A percentile compares a stretch with the other conserved stretches of the same genome.
These are phyloP conservation scores for Schizopygopsis pylzovi DNA, from an alignment of 2,797 vertebrate species.

Conservation along the genomic window DNA sequence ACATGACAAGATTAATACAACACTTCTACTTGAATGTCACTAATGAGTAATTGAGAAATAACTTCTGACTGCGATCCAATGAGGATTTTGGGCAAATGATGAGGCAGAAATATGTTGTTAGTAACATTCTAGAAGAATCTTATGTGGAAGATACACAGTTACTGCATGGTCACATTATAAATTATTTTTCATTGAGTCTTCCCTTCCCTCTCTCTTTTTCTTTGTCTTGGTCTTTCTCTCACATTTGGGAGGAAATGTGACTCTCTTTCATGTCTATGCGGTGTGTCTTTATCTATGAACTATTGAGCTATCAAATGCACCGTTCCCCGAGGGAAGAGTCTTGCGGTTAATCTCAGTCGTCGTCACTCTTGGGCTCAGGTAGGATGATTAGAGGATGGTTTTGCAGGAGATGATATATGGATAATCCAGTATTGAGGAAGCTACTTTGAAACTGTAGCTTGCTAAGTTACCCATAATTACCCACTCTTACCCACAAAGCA, in stretches of 20 bases:
- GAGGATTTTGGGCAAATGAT: too few species aligned
- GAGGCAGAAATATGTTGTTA: too few species aligned
- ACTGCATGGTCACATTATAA: not conserved
- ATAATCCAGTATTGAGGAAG: conserved; percentile 22
- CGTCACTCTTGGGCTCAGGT: conserved; percentile 18
- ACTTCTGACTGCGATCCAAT: not conserved
- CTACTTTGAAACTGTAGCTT: conserved; percentile 17
- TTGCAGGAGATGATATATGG: conserved; percentile 8
- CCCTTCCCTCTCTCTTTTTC: not conserved
- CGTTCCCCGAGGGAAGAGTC: conserved; percentile 17
- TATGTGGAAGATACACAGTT: too few species aligned
- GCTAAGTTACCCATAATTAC: not conserved
- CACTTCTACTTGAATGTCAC: too few species aligned
- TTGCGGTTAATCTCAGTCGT: conserved; percentile 41
- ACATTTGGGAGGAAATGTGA: conserved; percentile 30
- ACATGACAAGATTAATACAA: too few species aligned
- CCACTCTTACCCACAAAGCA: conserved; percentile 1
- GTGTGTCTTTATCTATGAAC: conserved; percentile 42
- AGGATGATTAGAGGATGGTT: conserved; percentile 14
- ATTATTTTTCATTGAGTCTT: not conserved
- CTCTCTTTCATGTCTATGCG: conserved; percentile 39
- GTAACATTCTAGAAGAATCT: too few species aligned
- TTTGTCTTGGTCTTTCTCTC: conserved; percentile 9
- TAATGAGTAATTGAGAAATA: too few species aligned
- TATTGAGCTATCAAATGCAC: conserved; percentile 46